Base-by-base conservation (phyloP, 1,140 invertebrate species). In the Macrosteles quadrilineatus region DNA sequence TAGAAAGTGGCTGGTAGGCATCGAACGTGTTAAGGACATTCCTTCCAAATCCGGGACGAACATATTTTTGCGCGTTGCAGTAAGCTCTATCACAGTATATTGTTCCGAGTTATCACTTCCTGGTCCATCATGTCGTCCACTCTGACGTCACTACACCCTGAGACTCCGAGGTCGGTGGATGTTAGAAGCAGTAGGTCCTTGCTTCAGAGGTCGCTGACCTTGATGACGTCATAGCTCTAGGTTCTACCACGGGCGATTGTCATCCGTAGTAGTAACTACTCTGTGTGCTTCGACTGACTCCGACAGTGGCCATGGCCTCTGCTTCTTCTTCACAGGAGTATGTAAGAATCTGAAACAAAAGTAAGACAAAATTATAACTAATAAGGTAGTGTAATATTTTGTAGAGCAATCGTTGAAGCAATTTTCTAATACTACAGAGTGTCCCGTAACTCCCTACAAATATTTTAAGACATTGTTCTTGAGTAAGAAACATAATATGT, bases 181-280 rank as follows among this genome's bases (percentile, higher is more conserved):
- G 32, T 36, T 36, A 36, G 32, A 36, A 36, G 32, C 32, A 36
- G 32, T 36, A 36, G 32, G 32, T 36, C 14, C 32, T 36, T 36
- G 32, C 4, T 14, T 36, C 32, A 9, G 21, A 11, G 23, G 55
- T 6, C 27, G 55, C 23, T 6, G 23, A 6, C 55, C 55, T 59
- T 3, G 21, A 4, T 17, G 47, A 17, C 4, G 71, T 76, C 76
- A 78, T 79, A 76, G 77, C 80, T 78, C 81, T 77, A 64, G 81
- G 77, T 72, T 83, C 81, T 71, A 59, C 55, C 55, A 27, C 55
- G 6, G 55, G 55, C 6, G 55, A 59, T 23, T 81, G 82, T 85
- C 83, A 86, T 81, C 85, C 84, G 70, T 86, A 86, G 75, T 86
- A 86, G 70, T 85, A 86, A 74, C 85, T 85, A 72, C 82, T 85